A percentile compares a stretch with the other conserved stretches of the same genome.
Evolutionary conservation across 35 echinoderm and acorn worm species (phyloP).

Genomic region (Ophioderma brevispina): DNA sequence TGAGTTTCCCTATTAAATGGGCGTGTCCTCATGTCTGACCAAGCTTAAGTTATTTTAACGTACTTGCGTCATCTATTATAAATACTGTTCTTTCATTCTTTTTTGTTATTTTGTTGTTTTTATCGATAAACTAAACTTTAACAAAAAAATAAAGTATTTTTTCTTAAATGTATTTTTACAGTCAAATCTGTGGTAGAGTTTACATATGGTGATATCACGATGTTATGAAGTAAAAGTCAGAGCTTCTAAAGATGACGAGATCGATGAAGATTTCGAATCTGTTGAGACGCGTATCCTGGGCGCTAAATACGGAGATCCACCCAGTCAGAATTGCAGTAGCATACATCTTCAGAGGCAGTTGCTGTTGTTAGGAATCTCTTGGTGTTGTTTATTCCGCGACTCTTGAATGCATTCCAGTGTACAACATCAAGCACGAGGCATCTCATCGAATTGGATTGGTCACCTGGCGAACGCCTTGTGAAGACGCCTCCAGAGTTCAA

Average conservation of each 20-base stretch:
- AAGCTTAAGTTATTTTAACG: no score
- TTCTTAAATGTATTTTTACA: conserved; percentile 11
- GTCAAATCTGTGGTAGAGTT: conserved; percentile 82
- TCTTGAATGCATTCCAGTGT: conserved; percentile 68
- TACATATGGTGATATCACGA: conserved; percentile 76
- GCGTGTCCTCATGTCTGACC: no score
- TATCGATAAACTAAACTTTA: no score
- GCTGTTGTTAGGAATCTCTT: conserved; percentile 83
- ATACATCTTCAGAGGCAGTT: conserved; percentile 83
- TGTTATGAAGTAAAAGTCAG: conserved; percentile 73
- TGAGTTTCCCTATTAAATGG: no score
- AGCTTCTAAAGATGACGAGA: conserved; percentile 55
- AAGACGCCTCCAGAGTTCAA: conserved; percentile 63
- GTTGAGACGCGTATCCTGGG: conserved; percentile 54
- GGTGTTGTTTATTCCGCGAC: conserved; percentile 92
- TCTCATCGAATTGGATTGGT: conserved; percentile 78
- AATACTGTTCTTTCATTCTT: no score
- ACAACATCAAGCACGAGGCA: conserved; percentile 71
- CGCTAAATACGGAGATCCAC: conserved; percentile 75
- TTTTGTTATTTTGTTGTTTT: no score
- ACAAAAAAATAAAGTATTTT: background rate
- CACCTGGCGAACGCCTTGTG: conserved; percentile 4
- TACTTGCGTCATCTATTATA: no score
- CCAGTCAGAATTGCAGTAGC: conserved; percentile 60
- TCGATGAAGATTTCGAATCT: conserved; percentile 81